Evolutionary conservation across 1,140 invertebrate species (phyloP).

Genomic region (Watersipora subatra): DNA sequence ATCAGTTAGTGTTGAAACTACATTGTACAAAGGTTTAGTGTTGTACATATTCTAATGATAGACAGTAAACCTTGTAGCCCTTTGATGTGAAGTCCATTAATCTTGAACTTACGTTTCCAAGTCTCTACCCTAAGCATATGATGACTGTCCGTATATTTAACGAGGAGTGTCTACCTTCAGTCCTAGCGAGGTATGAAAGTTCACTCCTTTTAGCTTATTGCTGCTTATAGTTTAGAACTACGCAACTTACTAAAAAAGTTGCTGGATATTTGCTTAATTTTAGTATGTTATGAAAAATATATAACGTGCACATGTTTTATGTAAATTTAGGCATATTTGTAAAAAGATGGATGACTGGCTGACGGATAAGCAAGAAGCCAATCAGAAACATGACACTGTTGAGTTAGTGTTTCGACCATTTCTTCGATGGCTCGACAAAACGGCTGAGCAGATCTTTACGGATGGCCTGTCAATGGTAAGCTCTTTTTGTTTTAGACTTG

Average conservation of each 20-base stretch:
- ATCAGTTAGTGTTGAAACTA: no score
- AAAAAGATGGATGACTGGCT: conserved; percentile 22
- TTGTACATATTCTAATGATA: no score
- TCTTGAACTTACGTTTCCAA: conserved; percentile 17
- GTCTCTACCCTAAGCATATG: conserved; percentile 17
- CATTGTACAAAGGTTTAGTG: no score
- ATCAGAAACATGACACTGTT: conserved; percentile 13
- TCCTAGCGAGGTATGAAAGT: no score
- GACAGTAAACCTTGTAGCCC: no score
- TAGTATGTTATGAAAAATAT: no score
- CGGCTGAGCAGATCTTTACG: conserved; percentile 27
- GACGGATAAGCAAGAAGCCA: conserved; percentile 15
- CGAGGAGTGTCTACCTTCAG: neutral
- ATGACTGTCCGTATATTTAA: neutral
- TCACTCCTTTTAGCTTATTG: no score
- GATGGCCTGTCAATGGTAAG: conserved; percentile 30
- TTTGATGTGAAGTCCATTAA: conserved; percentile 27
- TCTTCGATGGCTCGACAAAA: conserved; percentile 31
- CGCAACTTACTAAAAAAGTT: no score
- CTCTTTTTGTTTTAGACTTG: no score
- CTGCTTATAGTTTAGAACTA: no score
- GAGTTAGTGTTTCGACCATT: conserved; percentile 30
- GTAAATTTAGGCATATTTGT: conserved; percentile 24
- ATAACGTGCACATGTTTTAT: no score
- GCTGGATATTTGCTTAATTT: no score